These are phyloP conservation scores for Telmatherina bonti DNA, from an alignment of 2,797 vertebrate species.

Conservation along the genomic window DNA sequence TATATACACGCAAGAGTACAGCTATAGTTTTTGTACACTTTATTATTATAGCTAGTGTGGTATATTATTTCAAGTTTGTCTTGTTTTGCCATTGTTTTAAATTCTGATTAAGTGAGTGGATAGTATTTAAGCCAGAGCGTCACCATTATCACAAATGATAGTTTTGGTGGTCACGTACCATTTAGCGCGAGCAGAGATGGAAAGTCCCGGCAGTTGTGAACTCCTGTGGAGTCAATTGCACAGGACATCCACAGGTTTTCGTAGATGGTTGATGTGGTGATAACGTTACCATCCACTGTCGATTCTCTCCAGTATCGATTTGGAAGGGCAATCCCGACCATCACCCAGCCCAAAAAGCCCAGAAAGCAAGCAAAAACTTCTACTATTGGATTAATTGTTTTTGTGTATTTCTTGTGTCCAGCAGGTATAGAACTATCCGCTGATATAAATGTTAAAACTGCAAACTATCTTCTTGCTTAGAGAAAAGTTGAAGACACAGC, in stretches of 20 bases:
- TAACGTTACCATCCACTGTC: conserved; percentile 85
- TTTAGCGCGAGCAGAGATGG: conserved; percentile 70
- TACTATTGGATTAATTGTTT: conserved; percentile 71
- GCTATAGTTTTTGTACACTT: too few species aligned
- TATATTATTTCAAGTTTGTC: too few species aligned
- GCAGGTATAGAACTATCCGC: conserved; percentile 24
- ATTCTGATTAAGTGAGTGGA: conserved; percentile 3
- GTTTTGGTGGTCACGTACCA: conserved; percentile 63
- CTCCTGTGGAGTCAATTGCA: conserved; percentile 86
- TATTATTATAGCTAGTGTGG: too few species aligned
- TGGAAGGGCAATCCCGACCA: conserved; percentile 83
- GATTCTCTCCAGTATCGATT: conserved; percentile 88
- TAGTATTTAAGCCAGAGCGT: too few species aligned
- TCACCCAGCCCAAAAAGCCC: conserved; percentile 81
- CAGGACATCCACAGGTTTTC: conserved; percentile 91
- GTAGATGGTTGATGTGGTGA: conserved; percentile 88
- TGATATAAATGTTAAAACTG: conserved; percentile 16
- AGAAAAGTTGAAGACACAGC: conserved; percentile 33
- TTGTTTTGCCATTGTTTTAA: too few species aligned
- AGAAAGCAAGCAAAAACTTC: conserved; percentile 84
- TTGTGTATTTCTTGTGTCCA: conserved; percentile 25
- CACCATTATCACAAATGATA: conserved; percentile 8
- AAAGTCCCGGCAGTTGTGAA: conserved; percentile 89
- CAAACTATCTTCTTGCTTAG: conserved; percentile 30
- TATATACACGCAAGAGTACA: background rate